Conservation (phyloP, 2,888 invertebrate genomes). For the Thera obeliscata region DNA sequence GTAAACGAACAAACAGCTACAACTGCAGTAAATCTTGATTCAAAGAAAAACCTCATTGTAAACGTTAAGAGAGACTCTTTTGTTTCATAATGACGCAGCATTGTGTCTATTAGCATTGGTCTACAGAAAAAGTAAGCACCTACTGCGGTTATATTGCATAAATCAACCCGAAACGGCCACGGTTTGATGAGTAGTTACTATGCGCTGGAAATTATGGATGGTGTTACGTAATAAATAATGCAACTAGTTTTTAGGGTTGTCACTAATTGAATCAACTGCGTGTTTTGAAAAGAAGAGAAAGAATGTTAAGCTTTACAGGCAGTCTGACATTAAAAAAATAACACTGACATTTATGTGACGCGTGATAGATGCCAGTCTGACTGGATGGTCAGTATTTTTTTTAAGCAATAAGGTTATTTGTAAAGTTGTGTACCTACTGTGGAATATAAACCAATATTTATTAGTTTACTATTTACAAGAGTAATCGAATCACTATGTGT, state of each 20-base stretch:
- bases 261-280: neutral
- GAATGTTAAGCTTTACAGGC: no score
- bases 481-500: no score
- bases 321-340: no score
- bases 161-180: conserved; percentile 11
- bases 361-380: no score
- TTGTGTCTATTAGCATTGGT: conserved; percentile 16
- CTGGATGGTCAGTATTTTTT: no score
- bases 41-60: conserved; percentile 30
- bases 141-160: conserved; percentile 19
- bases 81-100: conserved; percentile 36
- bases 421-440: no score
- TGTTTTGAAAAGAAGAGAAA: no score
- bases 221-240: conserved; percentile 21
- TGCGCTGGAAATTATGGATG: conserved; percentile 17
- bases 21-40: conserved; percentile 28
- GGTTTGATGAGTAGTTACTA: conserved; percentile 17
- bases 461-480: no score
- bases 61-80: conserved; percentile 33
- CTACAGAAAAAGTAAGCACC: conserved; percentile 4
- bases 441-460: no score
- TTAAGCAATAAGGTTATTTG: no score
- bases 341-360: no score
- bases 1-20: neutral
- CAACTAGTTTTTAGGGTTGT: conserved; percentile 23